A percentile compares a stretch with the other conserved stretches of the same genome.
These are phyloP conservation scores for Pseudomugil tenellus DNA, from an alignment of 2,797 vertebrate species.

Conservation along the genomic window DNA sequence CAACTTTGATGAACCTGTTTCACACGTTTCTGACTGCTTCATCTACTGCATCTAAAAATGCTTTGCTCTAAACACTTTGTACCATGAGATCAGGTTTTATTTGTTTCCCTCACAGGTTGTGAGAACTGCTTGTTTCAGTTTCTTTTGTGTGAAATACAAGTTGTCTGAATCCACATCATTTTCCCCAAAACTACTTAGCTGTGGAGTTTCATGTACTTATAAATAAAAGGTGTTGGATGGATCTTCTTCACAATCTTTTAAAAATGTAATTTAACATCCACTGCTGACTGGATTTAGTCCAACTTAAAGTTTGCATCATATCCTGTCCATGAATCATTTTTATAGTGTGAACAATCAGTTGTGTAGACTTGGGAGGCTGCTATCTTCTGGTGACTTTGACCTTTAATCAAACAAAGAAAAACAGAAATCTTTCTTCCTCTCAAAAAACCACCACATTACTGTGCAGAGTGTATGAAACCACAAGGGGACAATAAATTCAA, in stretches of 20 bases:
- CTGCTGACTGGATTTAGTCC: neutral
- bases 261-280: neutral
- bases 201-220: neutral
- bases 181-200: neutral
- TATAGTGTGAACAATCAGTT: neutral
- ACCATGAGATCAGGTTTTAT: neutral
- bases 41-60: neutral
- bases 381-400: constrained; percentile 3
- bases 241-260: neutral
- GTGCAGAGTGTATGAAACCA: constrained; percentile 19
- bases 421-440: constrained; percentile 23
- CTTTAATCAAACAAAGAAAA: constrained; percentile 21
- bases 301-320: neutral
- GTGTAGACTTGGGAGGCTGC: neutral
- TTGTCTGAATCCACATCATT: neutral
- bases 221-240: neutral
- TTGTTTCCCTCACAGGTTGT: neutral
- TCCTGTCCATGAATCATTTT: neutral
- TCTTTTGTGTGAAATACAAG: neutral
- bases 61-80: neutral
- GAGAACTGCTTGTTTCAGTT: neutral
- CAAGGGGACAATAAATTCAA: neutral
- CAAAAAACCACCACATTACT: neutral
- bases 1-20: neutral
- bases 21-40: neutral